A percentile compares a stretch with the other conserved stretches of the same genome.
phyloP scores from a whole-genome alignment of 2,113 vertebrate genomes.

The Andinoacara biseriatus region DNA sequence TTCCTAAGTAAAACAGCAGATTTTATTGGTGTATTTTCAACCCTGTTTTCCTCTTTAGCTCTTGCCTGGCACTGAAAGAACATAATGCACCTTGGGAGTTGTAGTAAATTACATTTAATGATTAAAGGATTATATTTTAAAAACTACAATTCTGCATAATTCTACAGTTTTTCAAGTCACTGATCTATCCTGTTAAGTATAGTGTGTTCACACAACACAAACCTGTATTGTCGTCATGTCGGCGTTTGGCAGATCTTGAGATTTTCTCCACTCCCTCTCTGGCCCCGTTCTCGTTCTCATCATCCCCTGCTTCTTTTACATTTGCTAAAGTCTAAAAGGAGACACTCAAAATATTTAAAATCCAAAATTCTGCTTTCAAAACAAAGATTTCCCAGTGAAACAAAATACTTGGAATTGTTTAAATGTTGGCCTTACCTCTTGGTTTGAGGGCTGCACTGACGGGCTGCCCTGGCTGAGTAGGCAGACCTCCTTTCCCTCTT shows the following conservation, averaged over 20 bases:
- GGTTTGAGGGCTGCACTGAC: slow-evolving; percentile 44
- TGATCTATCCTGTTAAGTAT: neutral
- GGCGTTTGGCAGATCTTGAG: slow-evolving; percentile 2
- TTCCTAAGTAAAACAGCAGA: no score
- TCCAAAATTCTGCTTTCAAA: slow-evolving; percentile 41
- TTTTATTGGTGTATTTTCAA: no score
- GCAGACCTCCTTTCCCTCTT: slow-evolving; percentile 67
- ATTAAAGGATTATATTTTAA: neutral
- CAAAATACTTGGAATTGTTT: neutral
- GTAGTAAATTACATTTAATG: neutral
- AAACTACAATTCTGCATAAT: neutral
- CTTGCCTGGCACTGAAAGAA: no score
- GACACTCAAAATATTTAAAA: neutral
- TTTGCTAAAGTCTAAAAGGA: neutral
- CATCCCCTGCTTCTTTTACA: neutral
- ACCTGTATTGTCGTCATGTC: slow-evolving; percentile 16
- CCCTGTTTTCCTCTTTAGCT: no score
- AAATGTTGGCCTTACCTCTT: slow-evolving; percentile 60
- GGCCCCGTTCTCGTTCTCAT: neutral
- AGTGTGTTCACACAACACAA: slow-evolving; percentile 48
- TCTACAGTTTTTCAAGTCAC: neutral
- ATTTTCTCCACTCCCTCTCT: neutral
- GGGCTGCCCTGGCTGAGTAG: slow-evolving; percentile 65
- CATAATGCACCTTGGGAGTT: neutral
- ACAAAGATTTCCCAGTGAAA: neutral